Percentiles rank a stretch among this genome's conserved stretches.
These are phyloP conservation scores for Progne subis DNA, from an alignment of 2,113 vertebrate genomes.

Conservation along the genomic window DNA sequence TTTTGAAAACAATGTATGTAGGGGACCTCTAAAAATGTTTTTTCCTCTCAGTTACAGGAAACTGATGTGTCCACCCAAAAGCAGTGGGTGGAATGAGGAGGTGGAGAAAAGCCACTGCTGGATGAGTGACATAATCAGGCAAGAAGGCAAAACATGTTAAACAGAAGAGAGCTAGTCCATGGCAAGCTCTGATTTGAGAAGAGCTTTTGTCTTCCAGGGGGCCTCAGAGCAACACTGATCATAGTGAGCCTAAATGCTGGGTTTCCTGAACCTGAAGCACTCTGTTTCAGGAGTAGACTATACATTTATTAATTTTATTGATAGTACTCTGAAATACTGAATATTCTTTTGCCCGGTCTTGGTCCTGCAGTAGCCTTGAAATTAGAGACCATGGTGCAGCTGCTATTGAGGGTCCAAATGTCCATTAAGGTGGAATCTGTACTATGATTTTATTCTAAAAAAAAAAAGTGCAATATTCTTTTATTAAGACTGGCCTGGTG, in stretches of 20 bases:
- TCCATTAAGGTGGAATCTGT: neutral
- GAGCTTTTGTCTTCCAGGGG: neutral
- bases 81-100: neutral
- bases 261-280: neutral
- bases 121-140: neutral
- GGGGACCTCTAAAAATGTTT: neutral
- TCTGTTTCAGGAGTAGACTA: neutral
- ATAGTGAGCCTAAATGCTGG: neutral
- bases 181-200: neutral
- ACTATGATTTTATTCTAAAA: neutral
- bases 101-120: neutral
- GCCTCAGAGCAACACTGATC: neutral
- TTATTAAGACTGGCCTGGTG: neutral
- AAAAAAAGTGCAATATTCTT: neutral
- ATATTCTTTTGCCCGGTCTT: neutral
- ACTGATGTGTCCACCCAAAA: neutral
- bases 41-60: neutral
- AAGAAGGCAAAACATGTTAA: neutral
- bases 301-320: neutral
- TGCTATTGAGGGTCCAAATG: neutral
- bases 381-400: neutral
- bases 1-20: neutral
- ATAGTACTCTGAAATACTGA: neutral
- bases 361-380: neutral
- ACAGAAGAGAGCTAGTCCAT: neutral